Base-by-base conservation (phyloP, 2,888 invertebrate genomes). In the Synergus gifuensis region DNA sequence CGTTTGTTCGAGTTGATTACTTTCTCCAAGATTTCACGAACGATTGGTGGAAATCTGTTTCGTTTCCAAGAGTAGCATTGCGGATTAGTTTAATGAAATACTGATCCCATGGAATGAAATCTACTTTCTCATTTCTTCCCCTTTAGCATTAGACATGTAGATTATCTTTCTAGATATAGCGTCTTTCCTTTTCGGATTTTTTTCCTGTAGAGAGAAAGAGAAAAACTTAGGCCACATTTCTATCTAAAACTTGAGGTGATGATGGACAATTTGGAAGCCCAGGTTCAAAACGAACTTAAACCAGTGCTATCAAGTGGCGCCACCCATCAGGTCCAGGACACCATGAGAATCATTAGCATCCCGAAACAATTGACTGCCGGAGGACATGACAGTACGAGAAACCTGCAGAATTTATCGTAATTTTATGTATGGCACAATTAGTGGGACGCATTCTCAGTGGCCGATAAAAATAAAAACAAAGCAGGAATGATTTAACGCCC, bases 381-480 rank as follows among this genome's bases (percentile, higher is more conserved):
- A 82, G 87, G 86, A 86, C 81, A 86, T 82, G 87, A 86, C 87
- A 86, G 85, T 83, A 66, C 83, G 87, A 86, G 87, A 87, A 87
- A 87, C 85, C 84, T 83, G 80, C 54, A 78, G 86, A 83, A 91
- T 91, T 91, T 91, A 91, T 91, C 89, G 91, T 91, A 89, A 91
- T 91, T 91, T 91, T 91, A 91, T 91, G 91, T 91, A 91, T 90
- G 89, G 87, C 89, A 89, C 91, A 90, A 91, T 91, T 83, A 82
- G 81, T 73, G 79, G 81, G 81, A 66, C 82, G 82, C 77, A 76
- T 81, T 80, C 83, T 79, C 86, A 85, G 85, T 87, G 87, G 85
- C 86, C 86, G 85, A 85, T 86, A 86, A 87, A 87, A 87, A 86
- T 86, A 85, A 86, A 86, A 86, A 84, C 83, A 84, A 87, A 85